phyloP scores from a whole-genome alignment of 2,113 vertebrate genomes.

The Podarcis cretensis region DNA sequence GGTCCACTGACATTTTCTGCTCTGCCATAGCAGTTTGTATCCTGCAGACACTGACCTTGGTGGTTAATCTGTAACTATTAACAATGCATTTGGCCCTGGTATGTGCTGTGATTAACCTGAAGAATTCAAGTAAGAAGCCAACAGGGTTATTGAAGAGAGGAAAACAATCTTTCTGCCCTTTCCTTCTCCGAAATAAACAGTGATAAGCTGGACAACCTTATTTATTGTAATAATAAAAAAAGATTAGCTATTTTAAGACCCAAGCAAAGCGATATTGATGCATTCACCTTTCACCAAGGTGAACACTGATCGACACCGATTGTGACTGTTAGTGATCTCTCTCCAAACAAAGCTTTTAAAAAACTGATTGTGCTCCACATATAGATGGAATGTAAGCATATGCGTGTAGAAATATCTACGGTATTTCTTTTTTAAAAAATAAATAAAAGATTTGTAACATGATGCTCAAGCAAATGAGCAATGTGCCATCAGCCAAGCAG shows the following conservation, averaged over 20 bases:
- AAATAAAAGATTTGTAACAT: background rate
- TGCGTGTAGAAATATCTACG: too few relatives aligned
- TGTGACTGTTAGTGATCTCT: background rate
- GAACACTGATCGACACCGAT: background rate
- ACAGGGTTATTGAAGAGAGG: slow-evolving; percentile 5
- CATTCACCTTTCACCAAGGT: background rate
- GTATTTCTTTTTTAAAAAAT: too few relatives aligned
- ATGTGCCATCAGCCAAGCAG: background rate
- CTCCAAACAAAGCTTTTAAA: too few relatives aligned
- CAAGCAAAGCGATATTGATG: background rate
- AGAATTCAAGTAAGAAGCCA: slow-evolving; percentile 25
- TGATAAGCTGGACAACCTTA: background rate
- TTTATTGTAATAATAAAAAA: background rate
- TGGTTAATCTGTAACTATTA: slow-evolving; percentile 54
- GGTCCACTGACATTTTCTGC: slow-evolving; percentile 35
- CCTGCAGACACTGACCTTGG: slow-evolving; percentile 14
- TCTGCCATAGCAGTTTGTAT: slow-evolving; percentile 11
- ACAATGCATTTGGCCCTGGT: slow-evolving; percentile 18
- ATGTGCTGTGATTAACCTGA: slow-evolving; percentile 30
- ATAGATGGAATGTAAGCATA: too few relatives aligned
- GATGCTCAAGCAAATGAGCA: background rate
- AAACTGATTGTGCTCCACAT: too few relatives aligned
- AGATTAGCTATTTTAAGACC: slow-evolving; percentile 3
- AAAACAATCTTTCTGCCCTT: slow-evolving; percentile 5
- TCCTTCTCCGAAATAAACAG: slow-evolving; percentile 10